Conservation (phyloP, 35 echinoderm and acorn worm species). For the Nesometra sesokonis region DNA sequence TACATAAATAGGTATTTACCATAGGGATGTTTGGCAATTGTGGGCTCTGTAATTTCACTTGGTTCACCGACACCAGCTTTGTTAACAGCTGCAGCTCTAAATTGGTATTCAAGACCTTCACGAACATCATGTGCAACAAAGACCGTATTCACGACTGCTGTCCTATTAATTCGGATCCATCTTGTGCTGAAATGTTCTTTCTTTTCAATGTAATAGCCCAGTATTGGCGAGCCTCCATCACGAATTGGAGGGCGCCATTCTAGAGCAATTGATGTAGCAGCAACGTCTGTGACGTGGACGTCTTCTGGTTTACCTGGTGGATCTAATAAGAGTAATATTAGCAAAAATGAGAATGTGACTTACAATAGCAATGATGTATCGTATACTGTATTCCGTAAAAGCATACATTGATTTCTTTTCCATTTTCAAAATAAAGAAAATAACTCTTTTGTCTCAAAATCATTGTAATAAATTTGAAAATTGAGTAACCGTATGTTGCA, state of each 20-base stretch:
- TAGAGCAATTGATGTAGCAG: constrained; percentile 41
- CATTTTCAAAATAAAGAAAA: too few species aligned
- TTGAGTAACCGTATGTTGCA: too few species aligned
- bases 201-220: constrained; percentile 66
- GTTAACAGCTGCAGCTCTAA: constrained; percentile 80
- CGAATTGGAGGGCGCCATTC: constrained; percentile 50
- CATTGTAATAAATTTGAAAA: too few species aligned
- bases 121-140: constrained; percentile 51
- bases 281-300: constrained; percentile 36
- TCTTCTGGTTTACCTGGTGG: constrained; percentile 55
- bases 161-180: constrained; percentile 70
- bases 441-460: too few species aligned
- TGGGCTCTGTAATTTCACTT: constrained; percentile 61
- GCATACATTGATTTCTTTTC: too few species aligned
- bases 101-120: constrained; percentile 73
- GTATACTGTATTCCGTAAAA: too few species aligned
- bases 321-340: constrained; percentile 49
- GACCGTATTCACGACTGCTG: constrained; percentile 38
- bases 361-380: too few species aligned
- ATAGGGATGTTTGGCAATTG: constrained; percentile 55
- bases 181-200: constrained; percentile 53
- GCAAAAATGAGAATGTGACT: background rate
- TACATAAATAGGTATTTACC: constrained; percentile 16
- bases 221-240: constrained; percentile 56
- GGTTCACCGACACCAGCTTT: constrained; percentile 75